These are phyloP conservation scores for Brachyistius frenatus DNA, from an alignment of 2,113 vertebrate species.

Conservation along the genomic window DNA sequence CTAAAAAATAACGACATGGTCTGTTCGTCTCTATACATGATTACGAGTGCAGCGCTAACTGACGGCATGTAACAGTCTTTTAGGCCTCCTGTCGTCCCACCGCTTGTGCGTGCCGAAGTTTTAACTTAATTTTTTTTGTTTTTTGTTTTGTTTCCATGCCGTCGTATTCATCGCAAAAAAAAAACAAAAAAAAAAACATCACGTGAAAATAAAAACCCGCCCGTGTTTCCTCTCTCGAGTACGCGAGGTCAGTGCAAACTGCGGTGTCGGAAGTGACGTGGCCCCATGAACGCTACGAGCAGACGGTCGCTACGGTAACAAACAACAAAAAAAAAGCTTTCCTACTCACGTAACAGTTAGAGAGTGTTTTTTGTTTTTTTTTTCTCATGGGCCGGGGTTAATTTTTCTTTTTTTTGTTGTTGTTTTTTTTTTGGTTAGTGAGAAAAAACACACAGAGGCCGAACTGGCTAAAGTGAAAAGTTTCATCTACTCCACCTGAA, in stretches of 20 bases:
- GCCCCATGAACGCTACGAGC: neutral
- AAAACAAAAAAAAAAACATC: slow-evolving; percentile 21
- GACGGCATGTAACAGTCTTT: slow-evolving; percentile 14
- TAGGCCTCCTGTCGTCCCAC: neutral
- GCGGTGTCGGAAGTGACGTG: slow-evolving; percentile 36
- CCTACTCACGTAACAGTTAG: neutral
- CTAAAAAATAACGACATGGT: slow-evolving; percentile 38
- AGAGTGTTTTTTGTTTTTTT: no score
- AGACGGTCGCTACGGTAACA: slow-evolving; percentile 21
- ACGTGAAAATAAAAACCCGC: slow-evolving; percentile 19
- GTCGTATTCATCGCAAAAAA: slow-evolving; percentile 1
- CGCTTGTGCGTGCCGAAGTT: slow-evolving; percentile 14
- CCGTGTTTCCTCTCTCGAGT: neutral
- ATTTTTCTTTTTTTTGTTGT: no score
- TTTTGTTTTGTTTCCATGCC: neutral
- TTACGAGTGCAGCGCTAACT: slow-evolving; percentile 44
- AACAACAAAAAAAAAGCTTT: neutral
- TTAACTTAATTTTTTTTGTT: neutral
- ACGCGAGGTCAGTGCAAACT: slow-evolving; percentile 58
- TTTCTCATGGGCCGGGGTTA: no score
- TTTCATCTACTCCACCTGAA: neutral
- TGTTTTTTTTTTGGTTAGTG: no score
- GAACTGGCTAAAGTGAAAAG: neutral
- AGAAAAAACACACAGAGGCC: no score
- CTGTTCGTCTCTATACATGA: slow-evolving; percentile 18